Evolutionary conservation across 2,888 invertebrate genomes (phyloP), one percentile per base, ranked within the genome.

Genomic region (Perizoma flavofasciatum): DNA sequence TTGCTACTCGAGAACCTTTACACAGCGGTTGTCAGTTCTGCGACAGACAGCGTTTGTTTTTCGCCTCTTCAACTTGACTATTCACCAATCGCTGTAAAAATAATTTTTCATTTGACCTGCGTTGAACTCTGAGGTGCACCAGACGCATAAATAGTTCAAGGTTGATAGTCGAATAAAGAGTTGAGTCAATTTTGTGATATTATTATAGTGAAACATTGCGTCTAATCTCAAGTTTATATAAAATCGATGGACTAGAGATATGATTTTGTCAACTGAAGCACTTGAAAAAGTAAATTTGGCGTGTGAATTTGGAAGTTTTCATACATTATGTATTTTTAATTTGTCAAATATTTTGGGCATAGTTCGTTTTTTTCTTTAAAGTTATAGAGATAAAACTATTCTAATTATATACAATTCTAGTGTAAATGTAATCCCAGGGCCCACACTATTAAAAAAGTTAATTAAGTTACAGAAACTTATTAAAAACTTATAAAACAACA

Each of bases 61-160:
- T 37, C 6, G 6, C 37, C 37, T 37, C 7, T 37, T 5, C 37
- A 37, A 37, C 37, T 37, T 37, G 6, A n/a, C 22, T n/a, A n/a
- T 33, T 34, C 4, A 46, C 9, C 11, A 48, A 43, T 43, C 41
- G 33, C 55, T 59, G 43, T 59, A 43, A 5, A 59, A 49, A 61
- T 59, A 55, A 66, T 62, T 66, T 51, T 66, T 54, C 55, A 54
- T 54, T 59, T 62, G 66, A 67, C 66, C 69, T 55, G 53, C 6
- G 63, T 63, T 64, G 67, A 69, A 69, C 69, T 67, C 59, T 46
- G 49, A 61, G 53, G 54, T 63, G 55, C 55, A 47, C 66, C 22
- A 69, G 69, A 69, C 69, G 55, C 67, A 65, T 69, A 67, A 69
- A 69, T 66, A 67, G 65, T 61, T 63, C 67, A 69, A 69, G 69